Conservation (phyloP, 2,888 invertebrate genomes). For the Himalopsyche japonica region DNA sequence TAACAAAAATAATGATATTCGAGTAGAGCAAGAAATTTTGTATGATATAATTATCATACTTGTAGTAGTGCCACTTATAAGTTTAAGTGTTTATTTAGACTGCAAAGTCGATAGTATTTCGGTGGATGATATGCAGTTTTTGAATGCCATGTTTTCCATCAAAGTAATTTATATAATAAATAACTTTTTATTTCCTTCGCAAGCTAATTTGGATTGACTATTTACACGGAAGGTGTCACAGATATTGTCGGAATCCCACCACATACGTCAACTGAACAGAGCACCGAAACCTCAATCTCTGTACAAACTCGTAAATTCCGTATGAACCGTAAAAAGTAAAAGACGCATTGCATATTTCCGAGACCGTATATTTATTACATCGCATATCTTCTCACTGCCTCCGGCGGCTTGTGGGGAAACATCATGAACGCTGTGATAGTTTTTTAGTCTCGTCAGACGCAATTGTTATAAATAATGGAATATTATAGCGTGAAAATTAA, state of each 20-base stretch:
- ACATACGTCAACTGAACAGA: neutral
- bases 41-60: too few species aligned
- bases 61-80: too few species aligned
- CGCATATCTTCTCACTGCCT: slow-evolving; percentile 30
- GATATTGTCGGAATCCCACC: neutral
- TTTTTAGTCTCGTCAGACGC: neutral
- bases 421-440: neutral
- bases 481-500: too few species aligned
- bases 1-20: too few species aligned
- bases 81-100: too few species aligned
- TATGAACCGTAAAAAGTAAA: slow-evolving; percentile 23
- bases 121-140: too few species aligned
- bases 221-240: neutral
- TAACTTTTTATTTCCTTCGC: neutral
- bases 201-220: neutral
- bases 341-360: slow-evolving; percentile 39
- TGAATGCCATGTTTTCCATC: too few species aligned
- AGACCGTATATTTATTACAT: slow-evolving; percentile 33
- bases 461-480: too few species aligned
- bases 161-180: too few species aligned
- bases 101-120: too few species aligned
- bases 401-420: slow-evolving; percentile 22
- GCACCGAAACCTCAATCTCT: neutral
- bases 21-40: too few species aligned
- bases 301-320: slow-evolving; percentile 35